Percentiles rank a stretch among this genome's conserved stretches.
phyloP scores from a whole-genome alignment of 2,113 vertebrate species.

The Strix uralensis region DNA sequence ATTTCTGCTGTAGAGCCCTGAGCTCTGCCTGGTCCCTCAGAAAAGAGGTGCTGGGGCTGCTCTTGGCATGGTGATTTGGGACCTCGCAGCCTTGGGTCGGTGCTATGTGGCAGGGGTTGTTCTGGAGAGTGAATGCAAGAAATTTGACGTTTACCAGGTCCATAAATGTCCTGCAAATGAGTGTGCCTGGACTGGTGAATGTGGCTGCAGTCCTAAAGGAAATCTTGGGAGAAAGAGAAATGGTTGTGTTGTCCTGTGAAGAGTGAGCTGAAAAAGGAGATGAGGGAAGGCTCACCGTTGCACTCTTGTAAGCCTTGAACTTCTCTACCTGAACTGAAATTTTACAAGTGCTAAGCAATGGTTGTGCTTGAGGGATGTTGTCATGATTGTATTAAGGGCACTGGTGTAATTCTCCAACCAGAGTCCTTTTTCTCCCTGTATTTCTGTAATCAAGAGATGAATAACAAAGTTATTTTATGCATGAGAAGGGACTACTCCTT shows the following conservation, averaged over 20 bases:
- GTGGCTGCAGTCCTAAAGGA: neutral
- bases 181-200: fast-evolving
- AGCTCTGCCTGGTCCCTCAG: neutral
- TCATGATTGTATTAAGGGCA: too few relatives aligned
- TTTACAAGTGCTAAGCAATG: neutral
- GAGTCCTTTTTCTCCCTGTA: neutral
- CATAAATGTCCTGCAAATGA: fast-evolving
- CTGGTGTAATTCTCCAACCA: neutral
- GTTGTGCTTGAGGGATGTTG: fast-evolving
- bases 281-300: fast-evolving
- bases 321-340: neutral
- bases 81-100: neutral
- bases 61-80: fast-evolving
- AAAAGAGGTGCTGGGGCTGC: neutral
- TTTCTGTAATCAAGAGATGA: neutral
- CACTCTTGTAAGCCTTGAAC: fast-evolving
- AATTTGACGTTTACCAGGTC: neutral
- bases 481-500: neutral
- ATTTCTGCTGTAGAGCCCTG: neutral
- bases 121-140: neutral
- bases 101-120: fast-evolving
- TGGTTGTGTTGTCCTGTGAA: fast-evolving
- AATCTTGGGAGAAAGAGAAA: neutral
- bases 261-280: neutral
- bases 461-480: neutral